phyloP scores from a whole-genome alignment of 2,797 vertebrate genomes.

The Xyrichtys novacula region DNA sequence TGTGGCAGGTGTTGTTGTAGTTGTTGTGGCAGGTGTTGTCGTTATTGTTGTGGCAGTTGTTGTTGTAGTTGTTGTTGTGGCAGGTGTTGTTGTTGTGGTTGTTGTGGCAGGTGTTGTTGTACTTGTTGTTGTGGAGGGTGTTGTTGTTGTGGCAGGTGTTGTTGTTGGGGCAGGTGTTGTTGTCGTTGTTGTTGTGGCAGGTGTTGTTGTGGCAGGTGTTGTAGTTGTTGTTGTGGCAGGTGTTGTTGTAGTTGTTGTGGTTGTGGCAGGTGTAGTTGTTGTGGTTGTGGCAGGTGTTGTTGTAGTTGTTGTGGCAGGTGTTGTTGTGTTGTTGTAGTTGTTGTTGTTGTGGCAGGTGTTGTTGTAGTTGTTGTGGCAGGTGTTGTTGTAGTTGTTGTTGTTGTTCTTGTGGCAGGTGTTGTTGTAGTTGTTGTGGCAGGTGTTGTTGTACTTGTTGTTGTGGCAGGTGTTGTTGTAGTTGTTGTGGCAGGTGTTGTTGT shows the following conservation, averaged over 20 bases:
- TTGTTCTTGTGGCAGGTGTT: not conserved
- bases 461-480: not conserved
- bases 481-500: not conserved
- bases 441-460: accelerated
- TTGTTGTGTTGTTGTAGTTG: not conserved
- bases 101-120: accelerated
- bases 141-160: not conserved
- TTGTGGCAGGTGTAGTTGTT: not conserved
- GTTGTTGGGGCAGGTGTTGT: not conserved
- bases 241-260: accelerated
- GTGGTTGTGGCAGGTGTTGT: not conserved
- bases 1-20: not conserved
- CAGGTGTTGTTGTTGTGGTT: accelerated
- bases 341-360: not conserved
- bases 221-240: not conserved
- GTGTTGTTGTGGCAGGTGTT: not conserved
- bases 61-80: accelerated
- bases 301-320: accelerated
- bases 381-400: accelerated
- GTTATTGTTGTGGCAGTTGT: not conserved
- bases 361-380: not conserved
- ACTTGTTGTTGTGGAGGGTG: accelerated
- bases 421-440: not conserved
- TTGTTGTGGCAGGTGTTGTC: not conserved
- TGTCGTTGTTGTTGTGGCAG: not conserved